phyloP scores from a whole-genome alignment of 1,140 invertebrate species.

The Trissolcus basalis region DNA sequence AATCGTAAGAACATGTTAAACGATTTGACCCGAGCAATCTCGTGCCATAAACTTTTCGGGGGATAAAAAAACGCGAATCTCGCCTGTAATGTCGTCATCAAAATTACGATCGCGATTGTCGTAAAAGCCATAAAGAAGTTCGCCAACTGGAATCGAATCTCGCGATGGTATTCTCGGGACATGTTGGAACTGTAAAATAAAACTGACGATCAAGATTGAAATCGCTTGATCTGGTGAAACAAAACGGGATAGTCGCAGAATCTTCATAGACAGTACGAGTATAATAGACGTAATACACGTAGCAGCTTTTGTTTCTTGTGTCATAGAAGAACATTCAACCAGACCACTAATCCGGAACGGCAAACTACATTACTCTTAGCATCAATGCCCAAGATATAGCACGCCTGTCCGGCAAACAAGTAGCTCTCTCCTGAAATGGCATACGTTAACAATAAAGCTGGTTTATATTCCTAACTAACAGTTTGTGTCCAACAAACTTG shows the following conservation, averaged over 20 bases:
- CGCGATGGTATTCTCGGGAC: not conserved
- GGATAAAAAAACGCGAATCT: slow-evolving; percentile 6
- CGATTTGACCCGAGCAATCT: too few relatives aligned
- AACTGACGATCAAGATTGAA: too few relatives aligned
- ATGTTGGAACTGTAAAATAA: too few relatives aligned
- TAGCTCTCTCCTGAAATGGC: slow-evolving; percentile 8
- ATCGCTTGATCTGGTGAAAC: too few relatives aligned
- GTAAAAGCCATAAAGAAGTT: slow-evolving; percentile 5
- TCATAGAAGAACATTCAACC: slow-evolving; percentile 29
- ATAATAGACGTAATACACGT: too few relatives aligned
- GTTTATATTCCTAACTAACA: too few relatives aligned
- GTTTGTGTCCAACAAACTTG: too few relatives aligned
- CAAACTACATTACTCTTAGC: slow-evolving; percentile 15
- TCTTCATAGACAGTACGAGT: too few relatives aligned
- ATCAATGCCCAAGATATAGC: slow-evolving; percentile 13
- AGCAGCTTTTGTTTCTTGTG: not conserved
- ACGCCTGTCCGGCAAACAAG: not conserved
- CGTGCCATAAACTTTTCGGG: too few relatives aligned
- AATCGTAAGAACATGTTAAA: too few relatives aligned
- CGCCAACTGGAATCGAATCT: not conserved
- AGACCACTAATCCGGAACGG: slow-evolving; percentile 16
- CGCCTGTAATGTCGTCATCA: slow-evolving; percentile 5
- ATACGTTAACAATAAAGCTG: too few relatives aligned
- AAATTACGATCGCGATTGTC: slow-evolving; percentile 13
- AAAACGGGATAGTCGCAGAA: too few relatives aligned